These are phyloP conservation scores for Siniperca chuatsi DNA, from an alignment of 2,113 vertebrate species.

Conservation along the genomic window DNA sequence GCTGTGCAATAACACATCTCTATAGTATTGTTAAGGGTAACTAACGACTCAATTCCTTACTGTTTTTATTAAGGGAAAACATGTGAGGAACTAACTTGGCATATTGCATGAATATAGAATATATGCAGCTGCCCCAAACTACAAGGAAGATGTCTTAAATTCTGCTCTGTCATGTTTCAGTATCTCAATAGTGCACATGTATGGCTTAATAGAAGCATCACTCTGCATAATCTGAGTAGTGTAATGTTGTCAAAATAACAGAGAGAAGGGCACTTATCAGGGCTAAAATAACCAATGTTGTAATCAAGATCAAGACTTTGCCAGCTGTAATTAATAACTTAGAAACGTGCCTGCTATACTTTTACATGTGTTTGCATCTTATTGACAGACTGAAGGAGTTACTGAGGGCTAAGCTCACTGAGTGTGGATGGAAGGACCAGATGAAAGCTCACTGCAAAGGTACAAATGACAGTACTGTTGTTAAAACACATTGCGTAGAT, in stretches of 20 bases:
- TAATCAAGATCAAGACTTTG: not conserved
- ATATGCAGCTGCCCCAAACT: not conserved
- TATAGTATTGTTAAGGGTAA: not conserved
- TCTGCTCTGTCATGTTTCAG: not conserved
- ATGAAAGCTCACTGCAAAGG: constrained; percentile 98
- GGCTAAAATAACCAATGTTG: not conserved
- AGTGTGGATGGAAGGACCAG: constrained; percentile 98
- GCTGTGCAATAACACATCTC: not conserved
- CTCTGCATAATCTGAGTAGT: not conserved
- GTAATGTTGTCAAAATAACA: not conserved
- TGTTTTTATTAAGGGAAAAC: not conserved
- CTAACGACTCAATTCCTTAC: not conserved
- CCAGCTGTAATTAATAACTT: not conserved
- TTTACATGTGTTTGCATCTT: not conserved
- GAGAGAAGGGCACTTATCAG: not conserved
- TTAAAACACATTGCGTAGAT: not conserved
- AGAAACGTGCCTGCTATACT: not conserved
- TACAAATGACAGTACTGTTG: constrained; percentile 60
- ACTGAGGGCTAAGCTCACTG: constrained; percentile 95
- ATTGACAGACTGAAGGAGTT: constrained; percentile 93
- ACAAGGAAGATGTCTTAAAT: not conserved
- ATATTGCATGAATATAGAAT: not conserved
- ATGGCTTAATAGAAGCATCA: not conserved
- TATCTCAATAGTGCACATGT: not conserved
- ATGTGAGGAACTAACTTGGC: not conserved